A percentile compares a stretch with the other conserved stretches of the same genome.
Evolutionary conservation across 2,113 vertebrate species (phyloP).

Genomic region (Alligator sinensis): DNA sequence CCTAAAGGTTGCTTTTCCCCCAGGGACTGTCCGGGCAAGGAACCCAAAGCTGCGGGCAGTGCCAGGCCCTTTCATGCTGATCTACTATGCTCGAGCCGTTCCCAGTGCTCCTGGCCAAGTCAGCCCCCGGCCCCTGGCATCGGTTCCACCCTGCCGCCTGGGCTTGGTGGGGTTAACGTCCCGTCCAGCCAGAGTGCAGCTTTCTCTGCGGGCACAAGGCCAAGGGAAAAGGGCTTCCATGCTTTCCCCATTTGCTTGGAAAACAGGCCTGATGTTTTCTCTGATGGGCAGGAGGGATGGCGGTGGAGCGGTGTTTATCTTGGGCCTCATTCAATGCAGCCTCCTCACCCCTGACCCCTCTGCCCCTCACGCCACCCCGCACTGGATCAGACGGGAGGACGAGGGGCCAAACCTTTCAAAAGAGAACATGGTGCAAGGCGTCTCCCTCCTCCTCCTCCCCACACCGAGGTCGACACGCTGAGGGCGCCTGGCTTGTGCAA

Average conservation of each 20-base stretch:
- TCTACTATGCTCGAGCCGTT: not conserved
- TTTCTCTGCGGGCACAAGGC: not conserved
- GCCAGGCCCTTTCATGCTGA: not conserved
- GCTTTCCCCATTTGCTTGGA: constrained; percentile 37
- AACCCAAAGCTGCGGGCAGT: rapidly evolving
- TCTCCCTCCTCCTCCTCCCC: not conserved
- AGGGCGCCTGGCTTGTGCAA: not conserved
- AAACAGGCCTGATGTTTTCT: constrained; percentile 50
- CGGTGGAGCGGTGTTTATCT: constrained; percentile 57
- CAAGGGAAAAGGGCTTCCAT: constrained; percentile 65
- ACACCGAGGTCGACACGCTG: not conserved
- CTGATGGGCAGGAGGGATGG: not conserved
- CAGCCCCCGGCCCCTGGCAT: rapidly evolving
- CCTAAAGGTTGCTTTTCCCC: not conserved
- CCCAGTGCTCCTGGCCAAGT: not conserved
- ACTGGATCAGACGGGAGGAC: not conserved
- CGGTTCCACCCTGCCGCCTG: rapidly evolving
- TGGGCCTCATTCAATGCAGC: constrained; percentile 3
- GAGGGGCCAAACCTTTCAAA: not conserved
- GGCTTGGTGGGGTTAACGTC: constrained; percentile 26
- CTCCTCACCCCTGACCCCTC: not conserved
- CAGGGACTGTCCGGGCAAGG: rapidly evolving
- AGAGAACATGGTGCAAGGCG: not conserved
- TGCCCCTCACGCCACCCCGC: rapidly evolving
- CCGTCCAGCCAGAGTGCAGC: not conserved